These are phyloP conservation scores for Harpagifer antarcticus DNA, from an alignment of 2,797 vertebrate genomes.

Conservation along the genomic window DNA sequence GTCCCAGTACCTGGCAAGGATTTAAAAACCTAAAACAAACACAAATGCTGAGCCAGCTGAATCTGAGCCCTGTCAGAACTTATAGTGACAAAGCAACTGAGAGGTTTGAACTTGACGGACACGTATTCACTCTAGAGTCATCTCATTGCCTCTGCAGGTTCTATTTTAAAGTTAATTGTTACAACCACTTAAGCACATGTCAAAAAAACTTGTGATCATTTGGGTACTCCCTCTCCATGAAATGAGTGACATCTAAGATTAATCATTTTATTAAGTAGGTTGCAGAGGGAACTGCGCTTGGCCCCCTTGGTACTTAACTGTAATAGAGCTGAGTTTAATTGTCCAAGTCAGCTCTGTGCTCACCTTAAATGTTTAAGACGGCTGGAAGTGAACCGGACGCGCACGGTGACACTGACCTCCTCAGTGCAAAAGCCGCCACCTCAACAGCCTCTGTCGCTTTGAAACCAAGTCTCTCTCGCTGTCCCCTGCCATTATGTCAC, in stretches of 20 bases:
- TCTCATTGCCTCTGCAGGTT: background rate
- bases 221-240: conserved; percentile 34
- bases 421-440: conserved; percentile 31
- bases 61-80: conserved; percentile 43
- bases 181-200: conserved; percentile 6
- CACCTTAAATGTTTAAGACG: conserved; percentile 54
- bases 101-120: conserved; percentile 5
- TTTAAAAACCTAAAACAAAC: conserved; percentile 75
- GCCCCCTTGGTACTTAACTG: conserved; percentile 58
- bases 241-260: conserved; percentile 62
- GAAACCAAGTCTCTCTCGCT: conserved; percentile 65
- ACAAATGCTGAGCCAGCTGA: conserved; percentile 71
- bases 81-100: conserved; percentile 38
- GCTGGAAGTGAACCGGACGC: conserved; percentile 30
- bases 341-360: conserved; percentile 45
- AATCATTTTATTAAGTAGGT: conserved; percentile 66
- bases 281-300: conserved; percentile 41
- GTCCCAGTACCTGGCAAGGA: conserved; percentile 62
- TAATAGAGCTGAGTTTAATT: conserved; percentile 68
- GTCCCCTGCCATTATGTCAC: conserved; percentile 72
- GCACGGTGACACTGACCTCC: conserved; percentile 28
- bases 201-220: conserved; percentile 11
- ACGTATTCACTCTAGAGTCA: background rate
- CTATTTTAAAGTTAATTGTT: conserved; percentile 4
- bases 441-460: conserved; percentile 64